phyloP scores from a whole-genome alignment of 2,888 invertebrate genomes.

The Plebejus melissa region DNA sequence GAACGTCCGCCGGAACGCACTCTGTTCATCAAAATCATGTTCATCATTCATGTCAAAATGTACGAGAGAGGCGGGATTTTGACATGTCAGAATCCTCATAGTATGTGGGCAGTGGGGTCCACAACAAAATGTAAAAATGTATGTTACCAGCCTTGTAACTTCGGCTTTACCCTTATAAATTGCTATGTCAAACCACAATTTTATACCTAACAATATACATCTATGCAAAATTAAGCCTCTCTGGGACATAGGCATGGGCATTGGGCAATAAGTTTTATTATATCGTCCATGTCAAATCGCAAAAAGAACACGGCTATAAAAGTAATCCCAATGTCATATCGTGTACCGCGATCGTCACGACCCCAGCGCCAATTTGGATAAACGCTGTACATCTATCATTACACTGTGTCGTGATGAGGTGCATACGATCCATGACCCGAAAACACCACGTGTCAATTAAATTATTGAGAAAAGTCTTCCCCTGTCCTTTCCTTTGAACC shows the following conservation, averaged over 20 bases:
- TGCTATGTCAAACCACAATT: no score
- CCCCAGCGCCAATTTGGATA: conserved; percentile 15
- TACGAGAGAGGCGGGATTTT: no score
- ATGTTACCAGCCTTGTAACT: no score
- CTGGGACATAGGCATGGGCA: background rate
- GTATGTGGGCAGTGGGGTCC: no score
- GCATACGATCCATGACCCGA: background rate
- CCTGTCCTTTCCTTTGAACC: background rate
- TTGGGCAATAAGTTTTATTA: background rate
- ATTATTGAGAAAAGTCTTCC: background rate
- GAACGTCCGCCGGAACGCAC: no score
- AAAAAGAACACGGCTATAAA: background rate
- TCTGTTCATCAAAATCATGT: no score
- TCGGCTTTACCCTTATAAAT: no score
- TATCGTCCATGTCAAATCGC: background rate
- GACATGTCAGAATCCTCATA: no score
- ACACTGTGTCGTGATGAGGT: background rate
- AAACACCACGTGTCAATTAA: background rate
- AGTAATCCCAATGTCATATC: background rate
- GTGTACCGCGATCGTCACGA: background rate
- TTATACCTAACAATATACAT: no score
- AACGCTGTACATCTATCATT: conserved; percentile 2
- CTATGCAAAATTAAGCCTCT: no score
- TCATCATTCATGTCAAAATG: no score
- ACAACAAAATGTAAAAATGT: no score